A percentile compares a stretch with the other conserved stretches of the same genome.
phyloP scores from a whole-genome alignment of 2,797 vertebrate genomes.

The Chaetophractus vellerosus region DNA sequence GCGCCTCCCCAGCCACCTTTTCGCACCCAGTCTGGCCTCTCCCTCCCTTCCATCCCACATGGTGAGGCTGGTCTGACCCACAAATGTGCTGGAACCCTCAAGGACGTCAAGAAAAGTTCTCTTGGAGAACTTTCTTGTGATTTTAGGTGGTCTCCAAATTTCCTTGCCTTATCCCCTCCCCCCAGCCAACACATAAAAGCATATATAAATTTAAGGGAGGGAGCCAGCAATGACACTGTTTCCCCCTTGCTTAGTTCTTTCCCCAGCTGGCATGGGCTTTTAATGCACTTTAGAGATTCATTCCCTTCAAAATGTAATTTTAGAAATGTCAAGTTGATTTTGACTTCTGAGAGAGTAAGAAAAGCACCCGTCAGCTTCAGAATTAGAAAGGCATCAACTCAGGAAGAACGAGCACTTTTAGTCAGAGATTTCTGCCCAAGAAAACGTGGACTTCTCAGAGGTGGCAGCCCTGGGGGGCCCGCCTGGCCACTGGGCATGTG shows the following conservation, averaged over 20 bases:
- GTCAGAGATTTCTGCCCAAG: neutral
- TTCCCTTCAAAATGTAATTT: slow-evolving; percentile 74
- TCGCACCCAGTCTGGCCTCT: rapidly evolving
- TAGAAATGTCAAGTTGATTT: slow-evolving; percentile 80
- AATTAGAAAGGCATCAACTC: slow-evolving; percentile 72
- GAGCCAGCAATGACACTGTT: slow-evolving; percentile 8
- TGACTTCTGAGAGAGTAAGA: slow-evolving; percentile 75
- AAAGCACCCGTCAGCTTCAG: slow-evolving; percentile 55
- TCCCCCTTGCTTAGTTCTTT: neutral
- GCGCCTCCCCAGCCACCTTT: neutral
- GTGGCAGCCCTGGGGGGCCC: neutral
- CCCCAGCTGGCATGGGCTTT: neutral
- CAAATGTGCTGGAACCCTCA: rapidly evolving
- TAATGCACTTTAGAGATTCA: slow-evolving; percentile 56
- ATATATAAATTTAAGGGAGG: neutral
- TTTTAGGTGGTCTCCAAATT: neutral
- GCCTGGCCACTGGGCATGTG: neutral
- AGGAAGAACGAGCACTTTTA: slow-evolving; percentile 42
- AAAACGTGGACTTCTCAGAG: slow-evolving; percentile 47
- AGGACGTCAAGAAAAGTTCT: neutral
- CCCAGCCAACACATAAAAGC: neutral
- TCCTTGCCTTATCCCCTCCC: neutral
- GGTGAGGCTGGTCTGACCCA: neutral
- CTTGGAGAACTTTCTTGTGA: neutral
- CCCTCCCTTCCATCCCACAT: neutral